Base-by-base conservation (phyloP, 2,888 invertebrate genomes). In the Erebia palarica region DNA sequence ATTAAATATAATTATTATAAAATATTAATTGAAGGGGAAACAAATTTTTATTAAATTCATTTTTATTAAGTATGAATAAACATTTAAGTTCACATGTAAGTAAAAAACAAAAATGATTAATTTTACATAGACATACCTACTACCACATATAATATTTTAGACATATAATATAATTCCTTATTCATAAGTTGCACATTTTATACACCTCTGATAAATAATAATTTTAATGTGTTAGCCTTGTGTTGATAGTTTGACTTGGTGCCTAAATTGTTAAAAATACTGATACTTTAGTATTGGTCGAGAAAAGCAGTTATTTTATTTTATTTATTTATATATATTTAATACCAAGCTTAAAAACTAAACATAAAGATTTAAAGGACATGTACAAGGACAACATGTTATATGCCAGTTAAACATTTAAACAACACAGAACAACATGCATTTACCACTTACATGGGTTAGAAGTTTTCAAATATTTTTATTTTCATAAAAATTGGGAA, bases 1-100 rank as follows among this genome's bases (percentile, higher is more conserved):
- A 58, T 47, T 47, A 10, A 13, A 13, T 47, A 10, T 7, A 47
- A 13, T 47, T 13, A 44, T 14, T 18, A 66, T 47, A 66, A 61
- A 68, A 61, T 51, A 61, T 55, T 53, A 8, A 55, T 57, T 66
- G 14, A 8, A 13, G 11, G 64, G 27, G 36, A 7, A 27, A 27
- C 27, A 53, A 27, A 65, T 53, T 55, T 49, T 60, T 60, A 60
- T 7, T 18, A 14, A 21, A 58, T 58, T 5, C 27, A 27, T 27
- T 49, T 47, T 63, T 61, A 47, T 18, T n/a, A 2, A 59, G 36
- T 47, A 47, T 61, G 7, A 47, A 49, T 9, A 44, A n/a, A n/a
- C n/a, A n/a, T n/a, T n/a, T n/a, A n/a, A n/a, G n/a, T n/a, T n/a
- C n/a, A n/a, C n/a, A n/a, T n/a, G n/a, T n/a, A n/a, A n/a, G n/a